Evolutionary conservation across 2,113 vertebrate genomes (phyloP).

Genomic region (Murina feae): DNA sequence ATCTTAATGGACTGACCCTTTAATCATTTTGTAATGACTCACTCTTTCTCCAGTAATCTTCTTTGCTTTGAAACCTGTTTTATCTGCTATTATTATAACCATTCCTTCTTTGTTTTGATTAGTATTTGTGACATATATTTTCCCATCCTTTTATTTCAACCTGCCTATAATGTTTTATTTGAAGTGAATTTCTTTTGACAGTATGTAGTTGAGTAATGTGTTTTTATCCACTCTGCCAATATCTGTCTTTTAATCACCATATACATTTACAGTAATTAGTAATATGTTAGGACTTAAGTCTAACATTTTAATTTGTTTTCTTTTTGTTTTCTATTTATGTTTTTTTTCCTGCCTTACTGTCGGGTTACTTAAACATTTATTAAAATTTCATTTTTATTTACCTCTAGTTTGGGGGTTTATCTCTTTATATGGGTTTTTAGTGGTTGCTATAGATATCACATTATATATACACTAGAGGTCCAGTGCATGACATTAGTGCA

Average conservation of each 20-base stretch:
- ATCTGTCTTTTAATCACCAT: not conserved
- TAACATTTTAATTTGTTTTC: constrained; percentile 29
- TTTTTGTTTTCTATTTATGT: not conserved
- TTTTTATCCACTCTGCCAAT: not conserved
- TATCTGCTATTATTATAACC: constrained; percentile 7
- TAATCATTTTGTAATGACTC: not conserved
- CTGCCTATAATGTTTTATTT: not conserved
- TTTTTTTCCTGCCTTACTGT: not conserved
- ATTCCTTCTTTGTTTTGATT: constrained; percentile 33
- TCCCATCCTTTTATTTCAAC: not conserved
- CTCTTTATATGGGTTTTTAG: not conserved
- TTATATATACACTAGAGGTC: no score
- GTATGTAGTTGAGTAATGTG: not conserved
- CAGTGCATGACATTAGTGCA: no score
- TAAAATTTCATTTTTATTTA: constrained; percentile 25
- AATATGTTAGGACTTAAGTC: not conserved
- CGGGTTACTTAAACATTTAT: not conserved
- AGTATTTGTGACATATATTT: not conserved
- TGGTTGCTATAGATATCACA: not conserved
- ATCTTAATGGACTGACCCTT: not conserved
- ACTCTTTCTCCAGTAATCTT: not conserved
- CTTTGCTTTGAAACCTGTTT: not conserved
- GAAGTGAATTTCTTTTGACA: not conserved
- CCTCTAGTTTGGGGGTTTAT: not conserved
- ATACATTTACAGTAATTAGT: not conserved